Evolutionary conservation across 2,797 vertebrate species (phyloP).

Genomic region (Vultur gryphus): DNA sequence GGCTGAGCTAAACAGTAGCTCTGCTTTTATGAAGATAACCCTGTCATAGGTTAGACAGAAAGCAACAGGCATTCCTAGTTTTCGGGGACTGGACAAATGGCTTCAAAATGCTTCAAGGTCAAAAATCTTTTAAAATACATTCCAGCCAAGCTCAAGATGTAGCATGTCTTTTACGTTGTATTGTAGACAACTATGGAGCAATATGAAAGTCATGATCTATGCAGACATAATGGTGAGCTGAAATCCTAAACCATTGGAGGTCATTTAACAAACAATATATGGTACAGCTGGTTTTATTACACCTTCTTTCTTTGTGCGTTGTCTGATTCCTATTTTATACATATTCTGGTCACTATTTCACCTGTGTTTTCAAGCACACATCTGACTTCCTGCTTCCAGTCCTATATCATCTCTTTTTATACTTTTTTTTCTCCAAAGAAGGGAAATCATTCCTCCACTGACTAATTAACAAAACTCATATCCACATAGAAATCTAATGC

Average conservation of each 20-base stretch:
- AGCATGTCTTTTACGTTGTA: background rate
- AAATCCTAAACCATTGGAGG: background rate
- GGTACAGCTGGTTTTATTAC: background rate
- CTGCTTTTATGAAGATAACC: conserved; percentile 50
- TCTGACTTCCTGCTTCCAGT: background rate
- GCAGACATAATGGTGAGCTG: background rate
- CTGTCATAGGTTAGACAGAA: conserved; percentile 22
- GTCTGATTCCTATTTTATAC: background rate
- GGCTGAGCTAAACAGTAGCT: conserved; percentile 32
- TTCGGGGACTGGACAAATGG: conserved; percentile 39
- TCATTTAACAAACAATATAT: conserved; percentile 51
- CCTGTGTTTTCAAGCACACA: background rate
- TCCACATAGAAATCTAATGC: background rate
- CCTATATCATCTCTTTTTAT: background rate
- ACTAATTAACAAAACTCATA: background rate
- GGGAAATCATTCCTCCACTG: background rate
- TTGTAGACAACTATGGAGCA: conserved; percentile 39
- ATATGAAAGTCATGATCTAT: conserved; percentile 7
- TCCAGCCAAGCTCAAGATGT: conserved; percentile 1
- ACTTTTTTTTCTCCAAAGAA: background rate
- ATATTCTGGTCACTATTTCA: background rate
- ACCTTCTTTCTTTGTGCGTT: background rate
- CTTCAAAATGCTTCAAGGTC: conserved; percentile 53
- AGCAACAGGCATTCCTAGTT: conserved; percentile 47
- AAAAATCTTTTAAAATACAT: conserved; percentile 4